phyloP scores from a whole-genome alignment of 2,888 invertebrate species.

The Caenorhabditis uteleia region DNA sequence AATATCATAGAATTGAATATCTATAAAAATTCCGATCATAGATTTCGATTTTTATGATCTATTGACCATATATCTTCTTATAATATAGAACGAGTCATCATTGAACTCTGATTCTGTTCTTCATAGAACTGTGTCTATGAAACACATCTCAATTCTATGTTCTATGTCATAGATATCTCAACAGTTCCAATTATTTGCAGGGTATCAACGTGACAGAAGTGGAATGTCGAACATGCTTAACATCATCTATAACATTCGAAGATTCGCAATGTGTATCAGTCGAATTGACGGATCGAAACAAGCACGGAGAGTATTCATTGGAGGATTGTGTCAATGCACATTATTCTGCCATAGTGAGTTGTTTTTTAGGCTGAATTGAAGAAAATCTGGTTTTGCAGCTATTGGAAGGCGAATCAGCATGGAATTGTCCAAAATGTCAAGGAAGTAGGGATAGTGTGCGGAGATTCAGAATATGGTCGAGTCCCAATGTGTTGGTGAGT shows the following conservation, averaged over 20 bases:
- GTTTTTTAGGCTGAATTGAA: background rate
- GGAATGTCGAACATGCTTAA: constrained; percentile 48
- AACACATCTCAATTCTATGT: constrained; percentile 1
- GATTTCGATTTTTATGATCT: too few species aligned
- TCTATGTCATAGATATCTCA: background rate
- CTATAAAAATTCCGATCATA: background rate
- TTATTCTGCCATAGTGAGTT: constrained; percentile 36
- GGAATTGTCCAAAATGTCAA: constrained; percentile 65
- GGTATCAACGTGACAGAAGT: constrained; percentile 56
- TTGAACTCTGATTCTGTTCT: too few species aligned
- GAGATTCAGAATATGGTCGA: constrained; percentile 56
- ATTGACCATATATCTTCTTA: too few species aligned
- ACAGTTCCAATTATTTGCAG: constrained; percentile 37
- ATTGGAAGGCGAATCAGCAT: constrained; percentile 52
- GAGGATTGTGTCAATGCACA: constrained; percentile 43
- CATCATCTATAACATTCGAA: constrained; percentile 61
- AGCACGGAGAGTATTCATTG: constrained; percentile 13
- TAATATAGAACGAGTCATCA: too few species aligned
- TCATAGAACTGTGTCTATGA: too few species aligned
- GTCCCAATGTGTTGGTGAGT: constrained; percentile 54
- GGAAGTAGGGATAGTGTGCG: constrained; percentile 40
- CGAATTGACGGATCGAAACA: constrained; percentile 16
- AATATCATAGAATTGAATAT: background rate
- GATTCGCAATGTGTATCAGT: constrained; percentile 42
- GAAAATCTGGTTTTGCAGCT: constrained; percentile 30